Evolutionary conservation across 2,888 invertebrate species (phyloP), one percentile per base, ranked within the genome.

Genomic region (Polydrusus cervinus): DNA sequence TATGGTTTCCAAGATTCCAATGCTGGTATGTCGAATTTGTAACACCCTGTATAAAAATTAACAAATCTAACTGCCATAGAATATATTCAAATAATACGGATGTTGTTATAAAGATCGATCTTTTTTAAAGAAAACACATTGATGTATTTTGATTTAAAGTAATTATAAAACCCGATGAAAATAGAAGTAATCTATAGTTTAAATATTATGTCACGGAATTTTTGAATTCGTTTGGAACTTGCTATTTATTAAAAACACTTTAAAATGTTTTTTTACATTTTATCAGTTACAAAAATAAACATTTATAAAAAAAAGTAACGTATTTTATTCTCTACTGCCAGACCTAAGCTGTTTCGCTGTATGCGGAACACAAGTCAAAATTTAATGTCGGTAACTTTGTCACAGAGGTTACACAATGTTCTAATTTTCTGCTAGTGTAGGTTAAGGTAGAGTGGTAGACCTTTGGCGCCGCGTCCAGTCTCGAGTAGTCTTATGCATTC

Each of bases 261-360:
- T 82, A 83, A 85, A 84, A 85, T 85, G 85, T 85, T 86, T 85
- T 85, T 82, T 83, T 84, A 84, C 82, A 84, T 85, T 81, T 78
- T 79, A 79, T 86, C 84, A 85, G 86, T 86, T 86, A 86, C 83
- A 84, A 86, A 85, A 85, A 83, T 83, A 86, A 84, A 85, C 80
- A 85, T 86, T 86, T 86, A 83, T 86, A 85, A 86, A 85, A 85
- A 85, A 78, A 34, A 53, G 13, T 7, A 9, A 8, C 13, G 5
- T 57, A 45, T n/a, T 45, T 45, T 1, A 6, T 6, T 45, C 13
- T n/a, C 2, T n/a, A 6, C n/a, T 6, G n/a, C 7, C 45, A 45
- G 13, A 45, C 3, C 13, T 45, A n/a, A 9, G 40, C 3, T 25
- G 1, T 25, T 1, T 25, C 5, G 3, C n/a, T n/a, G n/a, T n/a